Evolutionary conservation across 2,797 vertebrate species (phyloP).

Genomic region (Xerus rutilus): DNA sequence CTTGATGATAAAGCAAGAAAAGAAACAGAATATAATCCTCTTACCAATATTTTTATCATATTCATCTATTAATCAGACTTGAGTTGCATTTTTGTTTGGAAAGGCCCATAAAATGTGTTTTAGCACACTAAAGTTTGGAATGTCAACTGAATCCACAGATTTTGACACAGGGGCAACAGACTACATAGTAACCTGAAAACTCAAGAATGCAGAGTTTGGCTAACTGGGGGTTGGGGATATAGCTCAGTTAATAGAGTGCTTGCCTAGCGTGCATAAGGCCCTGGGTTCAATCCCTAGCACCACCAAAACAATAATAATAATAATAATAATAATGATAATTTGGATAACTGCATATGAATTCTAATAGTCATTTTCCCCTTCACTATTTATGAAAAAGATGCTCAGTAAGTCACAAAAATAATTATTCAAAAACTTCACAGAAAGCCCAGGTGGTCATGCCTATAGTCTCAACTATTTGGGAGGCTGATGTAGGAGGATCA

Average conservation of each 20-base stretch:
- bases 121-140: conserved; percentile 14
- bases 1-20: background rate
- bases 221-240: background rate
- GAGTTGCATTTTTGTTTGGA: conserved; percentile 6
- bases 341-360: conserved; percentile 13
- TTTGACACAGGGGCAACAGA: background rate
- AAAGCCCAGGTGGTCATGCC: background rate
- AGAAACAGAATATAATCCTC: background rate
- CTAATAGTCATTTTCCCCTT: conserved; percentile 11
- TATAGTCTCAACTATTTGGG: background rate
- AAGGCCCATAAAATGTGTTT: background rate
- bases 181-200: background rate
- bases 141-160: background rate
- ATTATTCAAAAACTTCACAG: background rate
- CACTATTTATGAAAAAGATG: background rate
- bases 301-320: too few relatives aligned
- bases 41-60: conserved; percentile 9
- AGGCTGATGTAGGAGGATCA: background rate
- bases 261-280: too few relatives aligned
- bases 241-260: too few relatives aligned
- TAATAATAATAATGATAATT: background rate
- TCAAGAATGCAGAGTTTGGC: background rate
- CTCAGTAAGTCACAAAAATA: conserved; percentile 47
- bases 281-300: too few relatives aligned
- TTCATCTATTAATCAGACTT: conserved; percentile 12